A percentile compares a stretch with the other conserved stretches of the same genome.
Evolutionary conservation across 1,140 invertebrate species (phyloP).

Genomic region (Trichonephila clavata): DNA sequence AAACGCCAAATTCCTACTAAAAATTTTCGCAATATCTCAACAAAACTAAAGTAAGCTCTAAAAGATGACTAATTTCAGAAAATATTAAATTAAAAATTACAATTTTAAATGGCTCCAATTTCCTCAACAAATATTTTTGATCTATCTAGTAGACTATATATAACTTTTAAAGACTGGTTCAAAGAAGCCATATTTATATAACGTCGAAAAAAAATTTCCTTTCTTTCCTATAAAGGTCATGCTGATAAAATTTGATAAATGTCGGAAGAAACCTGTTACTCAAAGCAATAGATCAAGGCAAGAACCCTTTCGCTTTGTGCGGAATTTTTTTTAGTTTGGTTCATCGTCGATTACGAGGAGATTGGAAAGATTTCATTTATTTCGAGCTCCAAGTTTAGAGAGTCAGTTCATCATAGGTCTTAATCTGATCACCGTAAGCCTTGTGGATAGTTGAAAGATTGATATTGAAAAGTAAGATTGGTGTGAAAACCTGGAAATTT

Average conservation of each 20-base stretch:
- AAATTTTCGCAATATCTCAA: too few relatives aligned
- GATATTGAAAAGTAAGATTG: neutral
- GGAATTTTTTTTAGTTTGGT: neutral
- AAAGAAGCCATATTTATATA: neutral
- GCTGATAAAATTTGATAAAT: slow-evolving; percentile 48
- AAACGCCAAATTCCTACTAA: too few relatives aligned
- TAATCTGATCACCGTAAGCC: neutral
- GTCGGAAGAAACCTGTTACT: slow-evolving; percentile 40
- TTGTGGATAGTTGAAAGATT: neutral
- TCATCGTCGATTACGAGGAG: neutral
- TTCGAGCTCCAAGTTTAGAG: slow-evolving; percentile 9
- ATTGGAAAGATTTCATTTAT: slow-evolving; percentile 52
- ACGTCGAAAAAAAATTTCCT: neutral
- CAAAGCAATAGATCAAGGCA: slow-evolving; percentile 5
- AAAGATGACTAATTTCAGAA: too few relatives aligned
- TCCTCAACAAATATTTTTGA: too few relatives aligned
- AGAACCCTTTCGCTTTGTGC: neutral
- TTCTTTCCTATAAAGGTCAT: neutral
- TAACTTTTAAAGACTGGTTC: neutral
- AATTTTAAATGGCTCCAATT: too few relatives aligned
- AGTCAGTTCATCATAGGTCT: slow-evolving; percentile 29
- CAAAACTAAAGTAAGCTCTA: too few relatives aligned
- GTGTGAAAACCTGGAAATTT: too few relatives aligned
- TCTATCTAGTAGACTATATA: too few relatives aligned
- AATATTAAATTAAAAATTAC: too few relatives aligned